Conservation (phyloP, 2,797 vertebrate genomes). For the Enteromius treurensis region DNA sequence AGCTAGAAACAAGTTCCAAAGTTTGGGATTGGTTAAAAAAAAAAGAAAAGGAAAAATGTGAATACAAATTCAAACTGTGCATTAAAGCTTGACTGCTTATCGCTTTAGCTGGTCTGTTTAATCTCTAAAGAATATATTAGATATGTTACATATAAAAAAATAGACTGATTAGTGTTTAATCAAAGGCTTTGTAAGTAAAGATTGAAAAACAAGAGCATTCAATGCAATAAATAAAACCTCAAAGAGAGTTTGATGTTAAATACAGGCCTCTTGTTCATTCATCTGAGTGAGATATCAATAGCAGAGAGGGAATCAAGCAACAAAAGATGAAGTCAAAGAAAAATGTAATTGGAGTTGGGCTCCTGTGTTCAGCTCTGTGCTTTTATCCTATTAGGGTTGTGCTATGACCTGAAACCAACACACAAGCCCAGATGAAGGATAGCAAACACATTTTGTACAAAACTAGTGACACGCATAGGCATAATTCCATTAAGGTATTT, state of each 20-base stretch:
- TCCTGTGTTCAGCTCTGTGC: conserved; percentile 11
- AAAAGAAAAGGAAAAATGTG: background rate
- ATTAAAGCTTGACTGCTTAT: background rate
- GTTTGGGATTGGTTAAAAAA: background rate
- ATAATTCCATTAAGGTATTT: conserved; percentile 42
- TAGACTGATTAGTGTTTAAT: background rate
- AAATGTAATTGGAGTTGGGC: conserved; percentile 20
- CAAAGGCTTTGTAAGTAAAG: background rate
- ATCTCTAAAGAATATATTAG: background rate
- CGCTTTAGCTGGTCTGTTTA: background rate
- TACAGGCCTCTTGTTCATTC: background rate
- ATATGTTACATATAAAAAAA: background rate
- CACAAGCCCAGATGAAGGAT: conserved; percentile 15
- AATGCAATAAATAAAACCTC: background rate
- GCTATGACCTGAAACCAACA: conserved; percentile 47
- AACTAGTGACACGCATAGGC: conserved; percentile 34
- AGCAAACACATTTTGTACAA: conserved; percentile 33
- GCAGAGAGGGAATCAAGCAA: conserved; percentile 18
- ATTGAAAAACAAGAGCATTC: background rate
- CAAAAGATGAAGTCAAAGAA: conserved; percentile 30
- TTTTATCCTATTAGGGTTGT: conserved; percentile 40
- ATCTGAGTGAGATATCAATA: conserved; percentile 33
- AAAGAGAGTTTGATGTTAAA: background rate
- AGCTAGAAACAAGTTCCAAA: background rate
- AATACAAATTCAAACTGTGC: background rate